Evolutionary conservation across 2,888 invertebrate genomes (phyloP).

Genomic region (Cryptops parisi): DNA sequence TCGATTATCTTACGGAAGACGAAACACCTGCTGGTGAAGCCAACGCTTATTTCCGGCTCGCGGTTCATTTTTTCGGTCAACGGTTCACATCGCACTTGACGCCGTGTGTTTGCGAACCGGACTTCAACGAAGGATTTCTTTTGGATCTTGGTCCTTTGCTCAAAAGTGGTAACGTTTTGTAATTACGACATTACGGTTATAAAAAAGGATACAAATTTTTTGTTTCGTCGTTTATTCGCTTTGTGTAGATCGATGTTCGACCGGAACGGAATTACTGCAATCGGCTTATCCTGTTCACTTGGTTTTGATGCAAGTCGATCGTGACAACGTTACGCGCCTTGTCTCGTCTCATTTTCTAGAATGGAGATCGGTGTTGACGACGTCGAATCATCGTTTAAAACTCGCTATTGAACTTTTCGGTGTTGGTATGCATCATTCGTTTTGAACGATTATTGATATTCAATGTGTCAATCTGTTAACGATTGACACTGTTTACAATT

Average conservation of each 20-base stretch:
- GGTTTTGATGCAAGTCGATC: constrained; percentile 8
- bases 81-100: constrained; percentile 7
- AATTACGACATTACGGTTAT: no score
- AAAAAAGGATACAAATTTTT: no score
- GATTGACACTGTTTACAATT: no score
- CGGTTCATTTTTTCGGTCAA: constrained; percentile 5
- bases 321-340: background rate
- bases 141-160: constrained; percentile 8
- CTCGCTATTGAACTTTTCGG: constrained; percentile 11
- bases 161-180: no score
- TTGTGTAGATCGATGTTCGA: no score
- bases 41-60: background rate
- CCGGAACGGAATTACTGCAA: constrained; percentile 6
- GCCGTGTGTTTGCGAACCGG: constrained; percentile 9
- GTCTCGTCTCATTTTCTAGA: constrained; percentile 13
- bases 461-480: no score
- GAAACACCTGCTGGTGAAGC: constrained; percentile 4
- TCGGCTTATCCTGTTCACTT: constrained; percentile 11
- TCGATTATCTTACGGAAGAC: constrained; percentile 1
- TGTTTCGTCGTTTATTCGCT: no score
- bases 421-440: constrained; percentile 2
- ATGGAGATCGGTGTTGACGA: constrained; percentile 12
- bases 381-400: background rate
- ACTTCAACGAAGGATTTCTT: constrained; percentile 11
- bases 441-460: background rate